Base-by-base conservation (phyloP, 1,140 invertebrate genomes). In the Ceratina australensis region DNA sequence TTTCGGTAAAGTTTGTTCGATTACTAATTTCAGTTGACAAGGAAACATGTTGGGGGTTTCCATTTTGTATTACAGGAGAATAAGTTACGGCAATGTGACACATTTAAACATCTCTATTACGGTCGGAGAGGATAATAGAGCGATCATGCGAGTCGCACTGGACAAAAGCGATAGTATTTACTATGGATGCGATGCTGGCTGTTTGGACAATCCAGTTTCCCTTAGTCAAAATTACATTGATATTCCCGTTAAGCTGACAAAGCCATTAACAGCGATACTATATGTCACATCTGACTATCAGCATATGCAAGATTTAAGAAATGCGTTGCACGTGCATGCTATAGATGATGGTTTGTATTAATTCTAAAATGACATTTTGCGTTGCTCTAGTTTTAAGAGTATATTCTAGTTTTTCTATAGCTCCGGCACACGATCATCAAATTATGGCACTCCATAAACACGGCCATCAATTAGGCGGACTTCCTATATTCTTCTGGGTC, bases 401-500 rank as follows among this genome's bases (percentile, higher is more conserved):
- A 33, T 33, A 33, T 28, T 72, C 50, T 54, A 15, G 54, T 68
- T 76, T 69, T 79, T 77, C 93, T 92, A 86, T 92, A 95, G 98
- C 98, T 73, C 98, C 98, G 5, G 96, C 98, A 1, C 98, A 98
- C 89, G 97, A 98, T 87, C 95, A 98, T 86, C 96, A 98, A 90
- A 94, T 98, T 0, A 97, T 99, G 87, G 97, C 97, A 0, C 91
- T 98, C 80, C 98, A 99, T 89, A 96, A 96, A 88, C 97, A 98
- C 90, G 98, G 98, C 0, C 96, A 98, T 92, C 96, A 96, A 82
- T 94, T 98, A 75, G 97, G 97, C 61, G 97, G 97, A 0, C 91
- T 99, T 72, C 98, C 98, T 24, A 96, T 96, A 0, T 93, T 99
- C 52, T 98, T 99, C 92, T 99, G 98, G 98, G 95, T 98, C 0